phyloP scores from a whole-genome alignment of 2,797 vertebrate species.

The Amazonetta brasiliensis region DNA sequence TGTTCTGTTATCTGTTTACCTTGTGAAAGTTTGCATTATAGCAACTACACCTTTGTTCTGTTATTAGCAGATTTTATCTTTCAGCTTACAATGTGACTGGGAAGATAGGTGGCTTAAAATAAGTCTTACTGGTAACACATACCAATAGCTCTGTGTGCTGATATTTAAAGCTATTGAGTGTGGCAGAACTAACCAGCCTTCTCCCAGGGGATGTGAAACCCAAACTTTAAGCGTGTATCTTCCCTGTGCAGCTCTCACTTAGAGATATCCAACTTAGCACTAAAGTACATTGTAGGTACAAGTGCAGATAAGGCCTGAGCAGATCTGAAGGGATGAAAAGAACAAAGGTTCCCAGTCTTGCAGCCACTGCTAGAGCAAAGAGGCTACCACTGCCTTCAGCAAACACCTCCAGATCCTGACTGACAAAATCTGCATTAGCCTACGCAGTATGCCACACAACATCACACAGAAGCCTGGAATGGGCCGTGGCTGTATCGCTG shows the following conservation, averaged over 20 bases:
- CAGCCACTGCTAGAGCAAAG: not conserved
- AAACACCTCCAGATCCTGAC: not conserved
- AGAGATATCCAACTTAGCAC: not conserved
- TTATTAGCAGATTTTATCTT: not conserved
- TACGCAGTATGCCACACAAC: fast-evolving
- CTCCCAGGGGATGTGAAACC: not conserved
- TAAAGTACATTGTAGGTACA: not conserved
- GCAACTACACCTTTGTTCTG: not conserved
- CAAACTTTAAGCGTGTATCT: not conserved
- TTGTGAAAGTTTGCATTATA: not conserved
- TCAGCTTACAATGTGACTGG: not conserved
- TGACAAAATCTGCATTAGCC: not conserved
- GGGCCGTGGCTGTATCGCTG: not conserved
- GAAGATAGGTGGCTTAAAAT: not conserved
- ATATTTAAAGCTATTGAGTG: not conserved
- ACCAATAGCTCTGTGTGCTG: not conserved
- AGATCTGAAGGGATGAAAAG: not conserved
- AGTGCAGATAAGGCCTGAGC: not conserved
- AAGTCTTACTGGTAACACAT: not conserved
- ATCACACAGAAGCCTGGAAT: not conserved
- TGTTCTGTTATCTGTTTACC: not conserved
- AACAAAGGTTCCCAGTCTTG: not conserved
- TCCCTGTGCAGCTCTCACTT: not conserved
- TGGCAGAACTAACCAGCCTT: not conserved
- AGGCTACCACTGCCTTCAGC: not conserved